Percentiles rank a stretch among this genome's conserved stretches.
These are phyloP conservation scores for Heliocidaris erythrogramma DNA, from an alignment of 35 echinoderm and acorn worm genomes.

Conservation along the genomic window DNA sequence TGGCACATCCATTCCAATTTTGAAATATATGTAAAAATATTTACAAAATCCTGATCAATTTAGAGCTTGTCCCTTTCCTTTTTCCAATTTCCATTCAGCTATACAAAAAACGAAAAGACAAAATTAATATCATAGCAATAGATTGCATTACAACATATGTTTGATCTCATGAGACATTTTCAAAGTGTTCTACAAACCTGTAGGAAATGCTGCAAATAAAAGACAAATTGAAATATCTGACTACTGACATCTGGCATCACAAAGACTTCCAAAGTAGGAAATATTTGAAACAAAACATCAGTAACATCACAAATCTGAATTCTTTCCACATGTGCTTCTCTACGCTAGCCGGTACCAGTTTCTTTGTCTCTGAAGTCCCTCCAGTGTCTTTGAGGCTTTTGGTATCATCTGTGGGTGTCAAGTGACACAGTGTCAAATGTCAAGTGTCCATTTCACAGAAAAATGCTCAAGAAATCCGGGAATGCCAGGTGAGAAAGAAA, in stretches of 20 bases:
- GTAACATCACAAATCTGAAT: not conserved
- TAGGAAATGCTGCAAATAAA: not conserved
- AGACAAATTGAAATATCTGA: not conserved
- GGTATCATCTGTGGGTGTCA: not conserved
- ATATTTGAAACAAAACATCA: not conserved
- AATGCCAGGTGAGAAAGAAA: not conserved
- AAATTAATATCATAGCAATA: too few relatives aligned
- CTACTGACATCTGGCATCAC: not conserved
- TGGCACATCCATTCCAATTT: too few relatives aligned
- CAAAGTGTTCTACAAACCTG: not conserved
- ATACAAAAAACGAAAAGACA: too few relatives aligned
- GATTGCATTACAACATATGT: too few relatives aligned
- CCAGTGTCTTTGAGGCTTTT: not conserved
- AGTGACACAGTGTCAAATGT: constrained; percentile 18
- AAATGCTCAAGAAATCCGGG: not conserved
- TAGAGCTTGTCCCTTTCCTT: too few relatives aligned
- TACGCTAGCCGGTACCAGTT: not conserved
- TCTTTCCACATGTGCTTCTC: not conserved
- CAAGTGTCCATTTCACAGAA: constrained; percentile 30
- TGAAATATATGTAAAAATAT: too few relatives aligned
- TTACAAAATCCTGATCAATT: too few relatives aligned
- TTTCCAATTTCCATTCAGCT: too few relatives aligned
- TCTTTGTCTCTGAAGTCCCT: not conserved
- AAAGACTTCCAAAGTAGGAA: not conserved
- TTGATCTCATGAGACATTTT: not conserved